Evolutionary conservation across 1,140 invertebrate genomes (phyloP).

Genomic region (Protaetia brevitarsis): DNA sequence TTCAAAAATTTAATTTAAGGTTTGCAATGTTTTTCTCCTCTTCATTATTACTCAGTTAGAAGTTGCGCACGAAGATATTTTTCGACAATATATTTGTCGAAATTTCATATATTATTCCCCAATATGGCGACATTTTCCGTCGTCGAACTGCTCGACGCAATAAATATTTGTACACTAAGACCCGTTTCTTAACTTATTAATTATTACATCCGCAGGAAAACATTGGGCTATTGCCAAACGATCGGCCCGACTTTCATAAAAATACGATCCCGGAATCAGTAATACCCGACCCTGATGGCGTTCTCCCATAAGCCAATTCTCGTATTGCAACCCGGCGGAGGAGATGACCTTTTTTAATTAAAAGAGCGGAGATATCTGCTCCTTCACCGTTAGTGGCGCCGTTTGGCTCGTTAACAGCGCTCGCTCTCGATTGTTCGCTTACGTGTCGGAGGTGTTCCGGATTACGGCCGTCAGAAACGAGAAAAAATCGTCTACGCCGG

Average conservation of each 20-base stretch:
- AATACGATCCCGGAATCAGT: background rate
- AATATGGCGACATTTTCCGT: too few relatives aligned
- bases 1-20: too few relatives aligned
- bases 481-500: background rate
- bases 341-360: constrained; percentile 29
- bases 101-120: too few relatives aligned
- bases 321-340: background rate
- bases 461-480: background rate
- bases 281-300: background rate
- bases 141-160: too few relatives aligned
- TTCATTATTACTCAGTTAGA: too few relatives aligned
- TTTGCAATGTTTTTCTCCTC: too few relatives aligned
- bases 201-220: constrained; percentile 18
- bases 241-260: background rate
- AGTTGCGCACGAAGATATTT: too few relatives aligned
- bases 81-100: too few relatives aligned
- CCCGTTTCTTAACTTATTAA: background rate
- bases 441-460: background rate
- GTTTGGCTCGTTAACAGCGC: background rate
- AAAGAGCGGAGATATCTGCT: constrained; percentile 28
- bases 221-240: constrained; percentile 13
- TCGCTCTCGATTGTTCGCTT: constrained; percentile 3
- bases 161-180: too few relatives aligned
- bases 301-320: background rate
- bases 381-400: background rate